A percentile compares a stretch with the other conserved stretches of the same genome.
Conservation (phyloP, 2,888 invertebrate species). For the Cataglyphis livida region DNA sequence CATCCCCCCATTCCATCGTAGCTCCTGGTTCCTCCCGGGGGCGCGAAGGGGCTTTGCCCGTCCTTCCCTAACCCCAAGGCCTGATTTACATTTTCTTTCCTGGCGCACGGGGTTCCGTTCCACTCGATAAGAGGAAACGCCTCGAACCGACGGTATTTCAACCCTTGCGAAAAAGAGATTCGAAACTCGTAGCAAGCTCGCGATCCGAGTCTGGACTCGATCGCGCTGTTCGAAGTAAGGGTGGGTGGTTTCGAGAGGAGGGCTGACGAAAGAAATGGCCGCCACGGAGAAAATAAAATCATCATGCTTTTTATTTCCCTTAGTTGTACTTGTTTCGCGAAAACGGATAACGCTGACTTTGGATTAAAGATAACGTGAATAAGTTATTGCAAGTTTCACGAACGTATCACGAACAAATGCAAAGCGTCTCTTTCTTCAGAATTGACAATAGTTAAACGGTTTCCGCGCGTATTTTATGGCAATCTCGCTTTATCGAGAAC, state of each 20-base stretch:
- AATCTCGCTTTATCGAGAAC: not conserved
- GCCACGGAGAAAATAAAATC: constrained; percentile 32
- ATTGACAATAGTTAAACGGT: not conserved
- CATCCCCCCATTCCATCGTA: constrained; percentile 60
- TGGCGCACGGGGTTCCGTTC: constrained; percentile 71
- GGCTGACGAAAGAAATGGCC: constrained; percentile 18
- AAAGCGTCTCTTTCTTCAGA: not conserved
- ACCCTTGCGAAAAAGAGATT: constrained; percentile 74
- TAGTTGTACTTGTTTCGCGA: constrained; percentile 7
- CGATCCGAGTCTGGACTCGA: constrained; percentile 34
- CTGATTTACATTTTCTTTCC: constrained; percentile 82
- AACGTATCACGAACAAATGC: not conserved
- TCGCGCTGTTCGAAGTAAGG: constrained; percentile 19
- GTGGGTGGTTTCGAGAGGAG: not conserved
- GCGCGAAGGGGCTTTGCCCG: constrained; percentile 71
- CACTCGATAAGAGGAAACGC: constrained; percentile 81
- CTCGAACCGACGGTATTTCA: constrained; percentile 78
- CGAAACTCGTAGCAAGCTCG: constrained; percentile 40
- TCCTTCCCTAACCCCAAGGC: constrained; percentile 72
- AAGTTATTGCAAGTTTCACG: constrained; percentile 22
- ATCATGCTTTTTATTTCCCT: constrained; percentile 14
- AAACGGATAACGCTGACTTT: constrained; percentile 15
- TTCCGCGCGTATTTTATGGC: not conserved
- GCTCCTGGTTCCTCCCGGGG: constrained; percentile 50
- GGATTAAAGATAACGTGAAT: constrained; percentile 16